phyloP scores from a whole-genome alignment of 2,113 vertebrate species.

The Pao palembangensis region DNA sequence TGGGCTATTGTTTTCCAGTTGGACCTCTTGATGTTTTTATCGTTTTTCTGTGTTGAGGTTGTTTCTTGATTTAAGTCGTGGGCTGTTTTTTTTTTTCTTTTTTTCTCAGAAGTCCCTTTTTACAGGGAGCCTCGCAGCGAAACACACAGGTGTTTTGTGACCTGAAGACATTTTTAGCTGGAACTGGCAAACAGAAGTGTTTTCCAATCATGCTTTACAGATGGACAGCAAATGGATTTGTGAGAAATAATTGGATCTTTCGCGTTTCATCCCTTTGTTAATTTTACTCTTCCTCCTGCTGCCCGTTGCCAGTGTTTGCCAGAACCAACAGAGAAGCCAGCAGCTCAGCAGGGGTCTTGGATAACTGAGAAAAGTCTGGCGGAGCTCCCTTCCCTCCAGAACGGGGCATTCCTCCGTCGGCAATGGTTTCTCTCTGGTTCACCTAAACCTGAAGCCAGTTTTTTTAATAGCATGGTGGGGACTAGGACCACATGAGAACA shows the following conservation, averaged over 20 bases:
- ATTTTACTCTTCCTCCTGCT: constrained; percentile 16
- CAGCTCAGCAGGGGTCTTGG: constrained; percentile 47
- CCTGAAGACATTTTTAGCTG: neutral
- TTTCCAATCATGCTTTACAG: neutral
- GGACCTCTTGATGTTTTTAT: constrained; percentile 15
- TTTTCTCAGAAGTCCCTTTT: neutral
- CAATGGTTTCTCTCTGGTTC: neutral
- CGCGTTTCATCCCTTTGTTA: constrained; percentile 13
- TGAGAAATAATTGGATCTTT: neutral
- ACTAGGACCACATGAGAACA: constrained; percentile 41
- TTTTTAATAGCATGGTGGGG: constrained; percentile 24
- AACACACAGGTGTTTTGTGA: neutral
- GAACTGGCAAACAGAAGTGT: neutral
- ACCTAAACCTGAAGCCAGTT: constrained; percentile 34
- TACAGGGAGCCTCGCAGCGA: neutral
- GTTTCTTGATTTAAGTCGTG: constrained; percentile 17
- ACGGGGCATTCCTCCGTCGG: constrained; percentile 24
- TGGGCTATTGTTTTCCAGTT: constrained; percentile 17
- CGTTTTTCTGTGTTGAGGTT: constrained; percentile 1
- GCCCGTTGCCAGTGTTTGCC: constrained; percentile 15
- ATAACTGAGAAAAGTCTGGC: constrained; percentile 41
- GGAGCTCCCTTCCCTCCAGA: neutral
- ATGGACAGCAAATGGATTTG: constrained; percentile 5
- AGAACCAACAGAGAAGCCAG: constrained; percentile 46
- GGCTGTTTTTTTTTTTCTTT: neutral